A percentile compares a stretch with the other conserved stretches of the same genome.
Conservation (phyloP, 2,797 vertebrate genomes). For the Antennarius maculatus region DNA sequence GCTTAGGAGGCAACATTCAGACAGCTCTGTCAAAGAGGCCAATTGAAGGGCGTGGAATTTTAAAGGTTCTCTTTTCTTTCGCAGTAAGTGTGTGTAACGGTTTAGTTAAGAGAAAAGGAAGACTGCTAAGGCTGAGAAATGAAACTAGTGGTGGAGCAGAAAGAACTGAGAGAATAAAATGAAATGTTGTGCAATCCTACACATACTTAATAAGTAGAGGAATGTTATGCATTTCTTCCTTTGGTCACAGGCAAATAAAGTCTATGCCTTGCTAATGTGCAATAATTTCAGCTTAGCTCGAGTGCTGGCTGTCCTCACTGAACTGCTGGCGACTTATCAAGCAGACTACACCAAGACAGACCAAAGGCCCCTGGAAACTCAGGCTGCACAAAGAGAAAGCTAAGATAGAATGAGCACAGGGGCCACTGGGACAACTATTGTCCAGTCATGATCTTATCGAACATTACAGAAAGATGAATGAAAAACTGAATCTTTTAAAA, state of each 20-base stretch:
- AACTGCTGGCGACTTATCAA: conserved; percentile 50
- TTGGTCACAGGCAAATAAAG: not conserved
- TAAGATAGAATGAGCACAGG: conserved; percentile 35
- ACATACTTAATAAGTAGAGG: not conserved
- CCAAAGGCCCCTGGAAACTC: conserved; percentile 17
- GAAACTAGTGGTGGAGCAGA: not conserved
- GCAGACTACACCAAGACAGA: conserved; percentile 30
- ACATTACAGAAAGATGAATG: conserved; percentile 13
- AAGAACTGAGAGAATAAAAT: conserved; percentile 1
- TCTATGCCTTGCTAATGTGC: conserved; percentile 29
- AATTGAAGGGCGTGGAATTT: conserved; percentile 34
- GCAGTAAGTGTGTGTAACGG: too few relatives aligned
- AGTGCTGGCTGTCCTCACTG: conserved; percentile 45
- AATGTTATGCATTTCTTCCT: not conserved
- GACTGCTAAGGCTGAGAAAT: not conserved
- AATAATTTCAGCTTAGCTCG: conserved; percentile 58
- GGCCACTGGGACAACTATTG: conserved; percentile 30
- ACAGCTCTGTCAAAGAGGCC: conserved; percentile 11
- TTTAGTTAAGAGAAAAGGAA: conserved; percentile 4
- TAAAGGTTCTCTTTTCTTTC: conserved; percentile 12
- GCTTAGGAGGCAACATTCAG: not conserved
- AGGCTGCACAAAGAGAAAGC: conserved; percentile 27
- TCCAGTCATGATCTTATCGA: conserved; percentile 46
- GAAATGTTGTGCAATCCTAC: not conserved
- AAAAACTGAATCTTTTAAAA: conserved; percentile 7